phyloP scores from a whole-genome alignment of 2,888 invertebrate genomes.

The Cenopis cana region DNA sequence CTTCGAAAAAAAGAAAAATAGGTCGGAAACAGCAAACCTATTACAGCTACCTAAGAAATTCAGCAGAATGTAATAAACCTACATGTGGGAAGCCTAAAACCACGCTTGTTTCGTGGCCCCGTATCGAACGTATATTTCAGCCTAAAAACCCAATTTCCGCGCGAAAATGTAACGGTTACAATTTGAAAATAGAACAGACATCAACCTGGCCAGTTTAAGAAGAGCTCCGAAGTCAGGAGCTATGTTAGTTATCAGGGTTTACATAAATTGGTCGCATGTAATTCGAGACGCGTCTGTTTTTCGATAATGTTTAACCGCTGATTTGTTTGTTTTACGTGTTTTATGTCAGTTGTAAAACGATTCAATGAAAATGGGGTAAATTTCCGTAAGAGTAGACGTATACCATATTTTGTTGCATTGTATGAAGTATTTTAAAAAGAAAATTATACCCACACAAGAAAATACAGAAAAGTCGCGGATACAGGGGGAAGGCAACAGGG shows the following conservation, averaged over 20 bases:
- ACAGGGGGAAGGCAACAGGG: no score
- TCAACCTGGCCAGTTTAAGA: slow-evolving; percentile 13
- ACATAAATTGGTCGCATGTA: slow-evolving; percentile 25
- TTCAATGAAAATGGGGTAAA: slow-evolving; percentile 26
- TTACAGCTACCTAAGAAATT: background rate
- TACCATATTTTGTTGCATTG: background rate
- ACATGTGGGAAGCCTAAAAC: slow-evolving; percentile 15
- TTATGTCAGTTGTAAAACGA: slow-evolving; percentile 40
- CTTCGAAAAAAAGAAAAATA: background rate
- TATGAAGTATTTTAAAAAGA: background rate
- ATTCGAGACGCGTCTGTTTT: slow-evolving; percentile 51
- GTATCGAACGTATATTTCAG: slow-evolving; percentile 57
- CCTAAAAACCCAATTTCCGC: slow-evolving; percentile 67
- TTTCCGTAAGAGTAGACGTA: background rate
- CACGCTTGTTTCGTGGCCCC: slow-evolving; percentile 52
- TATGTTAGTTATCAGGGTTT: background rate
- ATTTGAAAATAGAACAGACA: slow-evolving; percentile 48
- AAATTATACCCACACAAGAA: no score
- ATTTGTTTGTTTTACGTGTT: slow-evolving; percentile 49
- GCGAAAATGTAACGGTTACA: slow-evolving; percentile 45
- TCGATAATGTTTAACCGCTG: slow-evolving; percentile 50
- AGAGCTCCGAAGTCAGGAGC: background rate
- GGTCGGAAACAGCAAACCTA: slow-evolving; percentile 31
- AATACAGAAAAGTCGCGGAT: no score
- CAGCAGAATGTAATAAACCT: slow-evolving; percentile 6